A percentile compares a stretch with the other conserved stretches of the same genome.
Conservation (phyloP, 2,888 invertebrate species). For the Metallyticus violacea region DNA sequence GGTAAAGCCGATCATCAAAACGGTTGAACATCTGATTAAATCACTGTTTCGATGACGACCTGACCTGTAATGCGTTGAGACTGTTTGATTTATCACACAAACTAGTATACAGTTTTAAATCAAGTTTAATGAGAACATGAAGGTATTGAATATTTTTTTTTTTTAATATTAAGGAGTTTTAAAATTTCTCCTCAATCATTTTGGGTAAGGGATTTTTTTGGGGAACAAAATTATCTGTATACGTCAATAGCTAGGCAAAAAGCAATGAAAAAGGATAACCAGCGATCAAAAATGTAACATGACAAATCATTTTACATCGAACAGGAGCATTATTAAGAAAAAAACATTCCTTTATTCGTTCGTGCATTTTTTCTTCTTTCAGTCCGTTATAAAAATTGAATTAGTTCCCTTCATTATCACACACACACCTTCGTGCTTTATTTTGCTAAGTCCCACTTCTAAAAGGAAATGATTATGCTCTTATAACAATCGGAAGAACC, state of each 20-base stretch:
- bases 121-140: constrained; percentile 31
- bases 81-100: constrained; percentile 25
- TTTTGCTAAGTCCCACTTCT: not conserved
- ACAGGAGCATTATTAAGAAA: constrained; percentile 32
- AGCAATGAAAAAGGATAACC: constrained; percentile 28
- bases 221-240: constrained; percentile 11
- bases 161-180: constrained; percentile 15
- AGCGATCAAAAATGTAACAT: constrained; percentile 34
- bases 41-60: not conserved
- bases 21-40: not conserved
- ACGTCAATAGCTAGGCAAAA: constrained; percentile 35
- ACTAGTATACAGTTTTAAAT: constrained; percentile 32
- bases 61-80: not conserved
- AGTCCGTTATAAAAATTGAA: not conserved
- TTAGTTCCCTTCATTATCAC: not conserved
- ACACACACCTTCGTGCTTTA: not conserved
- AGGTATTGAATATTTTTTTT: constrained; percentile 25
- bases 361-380: not conserved
- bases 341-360: not conserved
- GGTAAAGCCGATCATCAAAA: not conserved
- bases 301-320: constrained; percentile 32
- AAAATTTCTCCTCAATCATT: not conserved
- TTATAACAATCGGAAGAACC: constrained; percentile 30
- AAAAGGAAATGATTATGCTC: constrained; percentile 6
- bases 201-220: not conserved